Evolutionary conservation across 2,888 invertebrate species (phyloP), one percentile per base, ranked within the genome.

Genomic region (Ochropacha duplaris): DNA sequence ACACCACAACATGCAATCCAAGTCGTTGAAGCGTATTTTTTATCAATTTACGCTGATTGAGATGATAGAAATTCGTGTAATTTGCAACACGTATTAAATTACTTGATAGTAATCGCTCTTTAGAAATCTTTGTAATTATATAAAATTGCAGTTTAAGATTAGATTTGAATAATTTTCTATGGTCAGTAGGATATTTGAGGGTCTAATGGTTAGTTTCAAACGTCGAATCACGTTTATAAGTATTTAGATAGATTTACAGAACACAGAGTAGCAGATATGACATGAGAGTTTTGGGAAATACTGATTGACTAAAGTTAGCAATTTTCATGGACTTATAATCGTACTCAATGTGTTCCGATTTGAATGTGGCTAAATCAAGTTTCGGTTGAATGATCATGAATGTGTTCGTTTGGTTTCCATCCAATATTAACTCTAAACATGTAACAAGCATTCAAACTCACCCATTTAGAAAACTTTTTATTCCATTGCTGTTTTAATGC

Each of bases 1-100:
- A 71, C 76, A 75, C 71, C 66, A 54, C 59, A 58, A 62, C 69
- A 76, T 73, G 81, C 79, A 72, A 83, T 81, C 71, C 61, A 66
- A 68, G 62, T 73, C 76, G 73, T 62, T 77, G 69, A 72, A 74
- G 71, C 80, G 72, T 60, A 52, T 22, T 56, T 58, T 58, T 57
- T 56, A 57, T 56, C 55, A 63, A 65, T 61, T 50, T 50, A 50
- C 26, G 22, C 5, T 19, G 44, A 44, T 44, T 19, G n/a, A 44
- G 16, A 44, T 44, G 9, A 19, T 19, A 44, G 4, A 44, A 19
- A 44, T 19, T 44, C 16, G 44, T 19, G 8, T 16, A 8, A 44
- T 44, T 19, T 44, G 19, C 19, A 44, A 44, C 19, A 19, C 31
- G 31, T 1, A 44, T 19, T 19, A 9, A 44, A 44, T 6, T 44